Conservation (phyloP, 2,888 invertebrate genomes). For the Trichacis sp. region DNA sequence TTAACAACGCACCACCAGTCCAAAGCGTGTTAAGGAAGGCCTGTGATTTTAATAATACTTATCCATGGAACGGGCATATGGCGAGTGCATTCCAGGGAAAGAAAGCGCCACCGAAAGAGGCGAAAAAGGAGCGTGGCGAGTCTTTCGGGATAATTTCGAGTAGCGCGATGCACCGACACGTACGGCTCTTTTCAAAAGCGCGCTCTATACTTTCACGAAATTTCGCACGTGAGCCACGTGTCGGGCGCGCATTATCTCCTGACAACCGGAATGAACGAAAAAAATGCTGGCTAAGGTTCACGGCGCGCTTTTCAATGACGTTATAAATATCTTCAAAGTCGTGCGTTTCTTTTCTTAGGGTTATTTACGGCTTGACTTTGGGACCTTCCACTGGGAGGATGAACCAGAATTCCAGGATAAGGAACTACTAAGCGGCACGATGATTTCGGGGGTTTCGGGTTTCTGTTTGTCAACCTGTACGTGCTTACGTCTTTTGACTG, state of each 20-base stretch:
- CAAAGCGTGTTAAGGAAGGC: slow-evolving; percentile 21
- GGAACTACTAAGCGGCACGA: too few relatives aligned
- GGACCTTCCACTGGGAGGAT: too few relatives aligned
- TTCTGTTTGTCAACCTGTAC: too few relatives aligned
- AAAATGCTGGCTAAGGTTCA: slow-evolving; percentile 28
- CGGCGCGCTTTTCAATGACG: not conserved
- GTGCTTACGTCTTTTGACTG: too few relatives aligned
- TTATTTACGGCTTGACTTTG: slow-evolving; percentile 3
- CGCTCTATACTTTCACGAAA: slow-evolving; percentile 49
- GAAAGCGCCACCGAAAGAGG: slow-evolving; percentile 30
- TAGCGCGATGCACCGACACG: slow-evolving; percentile 55
- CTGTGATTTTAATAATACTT: slow-evolving; percentile 40
- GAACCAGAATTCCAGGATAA: too few relatives aligned
- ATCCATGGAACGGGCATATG: slow-evolving; percentile 38
- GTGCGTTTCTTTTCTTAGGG: not conserved
- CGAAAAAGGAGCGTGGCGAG: slow-evolving; percentile 19
- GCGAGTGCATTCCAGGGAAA: slow-evolving; percentile 19
- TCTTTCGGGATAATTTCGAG: slow-evolving; percentile 37
- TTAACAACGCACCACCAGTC: slow-evolving; percentile 15
- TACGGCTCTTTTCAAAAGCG: slow-evolving; percentile 42
- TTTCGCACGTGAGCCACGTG: slow-evolving; percentile 58
- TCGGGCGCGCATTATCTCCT: slow-evolving; percentile 48
- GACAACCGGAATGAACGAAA: slow-evolving; percentile 39
- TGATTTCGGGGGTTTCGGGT: too few relatives aligned
- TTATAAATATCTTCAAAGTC: slow-evolving; percentile 3